Conservation (phyloP, 2,888 invertebrate species). For the Mimachlamys varia region DNA sequence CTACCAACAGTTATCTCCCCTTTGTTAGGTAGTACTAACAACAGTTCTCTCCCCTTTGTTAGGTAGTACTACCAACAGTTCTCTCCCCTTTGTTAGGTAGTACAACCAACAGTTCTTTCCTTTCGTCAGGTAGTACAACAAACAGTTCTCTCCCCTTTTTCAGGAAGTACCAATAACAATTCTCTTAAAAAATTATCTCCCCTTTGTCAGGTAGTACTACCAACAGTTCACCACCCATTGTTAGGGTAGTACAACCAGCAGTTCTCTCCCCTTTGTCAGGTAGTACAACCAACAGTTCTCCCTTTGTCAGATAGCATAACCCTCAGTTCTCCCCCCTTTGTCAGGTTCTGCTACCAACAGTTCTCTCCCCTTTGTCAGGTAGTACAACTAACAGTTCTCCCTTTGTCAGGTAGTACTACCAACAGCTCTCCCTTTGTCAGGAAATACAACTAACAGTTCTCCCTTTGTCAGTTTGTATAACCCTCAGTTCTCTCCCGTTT, state of each 20-base stretch:
- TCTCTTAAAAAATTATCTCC: conserved; percentile 75
- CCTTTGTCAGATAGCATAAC: conserved; percentile 78
- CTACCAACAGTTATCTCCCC: conserved; percentile 82
- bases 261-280: conserved; percentile 76
- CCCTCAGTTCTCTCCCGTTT: conserved; percentile 77
- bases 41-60: conserved; percentile 76
- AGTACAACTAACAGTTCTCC: conserved; percentile 84
- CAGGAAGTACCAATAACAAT: too few species aligned
- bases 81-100: conserved; percentile 75
- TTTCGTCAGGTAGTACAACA: conserved; percentile 84
- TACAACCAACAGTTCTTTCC: conserved; percentile 84
- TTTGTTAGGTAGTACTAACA: conserved; percentile 84
- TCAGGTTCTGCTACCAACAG: conserved; percentile 82
- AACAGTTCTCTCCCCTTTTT: conserved; percentile 76
- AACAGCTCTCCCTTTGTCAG: conserved; percentile 77
- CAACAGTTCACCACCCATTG: conserved; percentile 76
- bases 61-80: conserved; percentile 85
- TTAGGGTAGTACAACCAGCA: conserved; percentile 84
- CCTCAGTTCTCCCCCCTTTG: conserved; percentile 78
- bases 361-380: conserved; percentile 77
- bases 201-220: conserved; percentile 85
- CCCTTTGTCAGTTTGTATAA: conserved; percentile 78
- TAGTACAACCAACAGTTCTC: conserved; percentile 84
- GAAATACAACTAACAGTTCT: conserved; percentile 84
- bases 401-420: conserved; percentile 84